These are phyloP conservation scores for Toxotes jaculatrix DNA, from an alignment of 2,113 vertebrate species.

Conservation along the genomic window DNA sequence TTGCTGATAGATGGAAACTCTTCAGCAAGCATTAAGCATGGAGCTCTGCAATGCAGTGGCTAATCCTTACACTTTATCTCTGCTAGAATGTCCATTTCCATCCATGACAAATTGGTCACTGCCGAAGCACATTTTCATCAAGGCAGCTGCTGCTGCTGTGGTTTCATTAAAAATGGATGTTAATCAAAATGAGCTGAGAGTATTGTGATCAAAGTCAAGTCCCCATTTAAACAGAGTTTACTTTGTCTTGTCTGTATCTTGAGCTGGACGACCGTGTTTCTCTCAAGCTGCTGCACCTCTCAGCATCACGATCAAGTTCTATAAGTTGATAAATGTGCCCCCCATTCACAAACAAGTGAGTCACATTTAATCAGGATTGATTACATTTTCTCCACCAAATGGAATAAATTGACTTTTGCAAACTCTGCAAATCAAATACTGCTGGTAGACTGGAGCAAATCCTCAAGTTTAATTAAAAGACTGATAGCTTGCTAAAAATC, in stretches of 20 bases:
- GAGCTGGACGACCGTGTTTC: constrained; percentile 37
- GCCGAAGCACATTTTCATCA: constrained; percentile 43
- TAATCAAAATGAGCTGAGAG: constrained; percentile 60
- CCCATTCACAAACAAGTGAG: constrained; percentile 13
- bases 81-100: constrained; percentile 53
- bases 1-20: constrained; percentile 42
- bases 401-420: constrained; percentile 36
- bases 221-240: constrained; percentile 44
- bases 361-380: constrained; percentile 46
- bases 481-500: constrained; percentile 3
- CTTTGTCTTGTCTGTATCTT: constrained; percentile 59
- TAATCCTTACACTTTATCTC: constrained; percentile 45
- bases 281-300: background rate
- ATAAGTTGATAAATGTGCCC: background rate
- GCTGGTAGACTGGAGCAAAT: constrained; percentile 3
- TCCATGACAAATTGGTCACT: constrained; percentile 56
- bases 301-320: background rate
- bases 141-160: constrained; percentile 28
- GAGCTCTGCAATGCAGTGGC: constrained; percentile 23
- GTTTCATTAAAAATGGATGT: constrained; percentile 75
- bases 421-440: constrained; percentile 1
- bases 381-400: constrained; percentile 12
- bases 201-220: constrained; percentile 64
- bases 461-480: constrained; percentile 35
- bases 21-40: constrained; percentile 38